These are phyloP conservation scores for Zaprionus taronus DNA, from an alignment of 1,140 invertebrate genomes.

Conservation along the genomic window DNA sequence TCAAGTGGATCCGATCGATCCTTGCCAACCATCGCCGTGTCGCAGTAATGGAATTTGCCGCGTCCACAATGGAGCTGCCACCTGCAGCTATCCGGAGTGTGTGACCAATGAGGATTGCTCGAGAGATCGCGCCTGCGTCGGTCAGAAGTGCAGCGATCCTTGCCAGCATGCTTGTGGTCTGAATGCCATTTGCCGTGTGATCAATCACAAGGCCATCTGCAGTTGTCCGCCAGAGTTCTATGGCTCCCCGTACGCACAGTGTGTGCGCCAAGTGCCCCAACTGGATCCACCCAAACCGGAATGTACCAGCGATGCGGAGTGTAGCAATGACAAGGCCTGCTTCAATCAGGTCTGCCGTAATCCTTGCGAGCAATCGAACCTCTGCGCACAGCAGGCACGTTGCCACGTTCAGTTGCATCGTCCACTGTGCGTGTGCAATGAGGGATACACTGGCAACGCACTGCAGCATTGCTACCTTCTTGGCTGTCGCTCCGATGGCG, in stretches of 20 bases:
- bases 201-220: constrained; percentile 93
- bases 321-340: constrained; percentile 93
- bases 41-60: constrained; percentile 91
- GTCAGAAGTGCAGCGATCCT: constrained; percentile 92
- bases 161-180: constrained; percentile 92
- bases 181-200: constrained; percentile 92
- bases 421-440: constrained; percentile 92
- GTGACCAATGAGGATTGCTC: constrained; percentile 93
- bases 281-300: constrained; percentile 88
- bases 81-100: constrained; percentile 94
- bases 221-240: constrained; percentile 91
- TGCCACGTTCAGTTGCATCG: constrained; percentile 93
- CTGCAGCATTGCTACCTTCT: constrained; percentile 86
- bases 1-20: constrained; percentile 86
- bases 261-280: constrained; percentile 85
- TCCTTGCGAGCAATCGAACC: constrained; percentile 89
- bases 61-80: constrained; percentile 88
- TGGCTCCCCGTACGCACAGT: constrained; percentile 92
- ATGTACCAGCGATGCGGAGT: constrained; percentile 92
- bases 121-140: constrained; percentile 91
- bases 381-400: constrained; percentile 92
- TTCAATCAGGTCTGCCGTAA: constrained; percentile 90
- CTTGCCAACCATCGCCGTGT: constrained; percentile 93
- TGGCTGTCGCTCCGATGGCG: constrained; percentile 93
- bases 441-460: constrained; percentile 93